phyloP scores from a whole-genome alignment of 2,113 vertebrate genomes.

The Oenanthe melanoleuca region DNA sequence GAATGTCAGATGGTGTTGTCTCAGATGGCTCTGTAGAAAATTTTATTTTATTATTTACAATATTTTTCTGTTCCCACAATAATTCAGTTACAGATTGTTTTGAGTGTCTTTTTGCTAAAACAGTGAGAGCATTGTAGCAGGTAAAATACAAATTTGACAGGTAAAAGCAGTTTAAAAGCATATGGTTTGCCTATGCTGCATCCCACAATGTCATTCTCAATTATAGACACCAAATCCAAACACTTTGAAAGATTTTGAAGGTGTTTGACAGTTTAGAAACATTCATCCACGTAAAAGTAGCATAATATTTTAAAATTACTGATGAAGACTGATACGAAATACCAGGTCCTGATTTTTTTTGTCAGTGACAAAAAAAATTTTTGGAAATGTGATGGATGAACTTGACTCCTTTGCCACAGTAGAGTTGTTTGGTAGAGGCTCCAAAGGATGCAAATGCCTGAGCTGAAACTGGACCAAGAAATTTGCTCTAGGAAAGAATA shows the following conservation, averaged over 20 bases:
- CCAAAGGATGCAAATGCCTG: background rate
- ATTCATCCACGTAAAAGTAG: background rate
- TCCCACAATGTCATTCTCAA: background rate
- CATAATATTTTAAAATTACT: background rate
- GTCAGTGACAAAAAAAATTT: background rate
- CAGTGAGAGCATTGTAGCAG: background rate
- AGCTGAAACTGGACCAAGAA: background rate
- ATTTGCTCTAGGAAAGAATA: background rate
- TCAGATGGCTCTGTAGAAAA: background rate
- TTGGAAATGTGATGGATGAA: background rate
- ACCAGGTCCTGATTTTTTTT: background rate
- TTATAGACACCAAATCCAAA: background rate
- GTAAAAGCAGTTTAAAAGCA: background rate
- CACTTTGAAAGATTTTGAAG: background rate
- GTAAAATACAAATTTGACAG: background rate
- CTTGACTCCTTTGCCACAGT: rapidly evolving
- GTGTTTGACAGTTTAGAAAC: background rate
- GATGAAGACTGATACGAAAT: background rate
- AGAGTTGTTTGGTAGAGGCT: background rate
- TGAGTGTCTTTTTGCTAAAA: background rate
- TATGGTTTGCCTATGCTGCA: background rate
- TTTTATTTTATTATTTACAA: background rate
- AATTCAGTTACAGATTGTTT: background rate
- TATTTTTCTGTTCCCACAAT: background rate
- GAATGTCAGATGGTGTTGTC: background rate